Percentiles rank a stretch among this genome's conserved stretches.
phyloP scores from a whole-genome alignment of 2,888 invertebrate species.

The Pyrgus malvae region DNA sequence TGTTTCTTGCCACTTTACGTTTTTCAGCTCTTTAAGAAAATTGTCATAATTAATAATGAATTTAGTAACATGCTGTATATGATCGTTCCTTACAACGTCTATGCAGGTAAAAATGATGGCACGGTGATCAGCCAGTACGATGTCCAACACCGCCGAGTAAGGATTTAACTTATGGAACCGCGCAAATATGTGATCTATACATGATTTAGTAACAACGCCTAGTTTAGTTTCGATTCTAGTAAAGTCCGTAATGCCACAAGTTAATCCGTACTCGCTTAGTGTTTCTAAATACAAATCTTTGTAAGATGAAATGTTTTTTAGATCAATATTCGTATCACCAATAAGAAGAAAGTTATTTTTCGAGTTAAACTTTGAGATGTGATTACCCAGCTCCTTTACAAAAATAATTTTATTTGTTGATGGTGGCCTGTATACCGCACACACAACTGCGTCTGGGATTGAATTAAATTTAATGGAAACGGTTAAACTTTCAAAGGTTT shows the following conservation, averaged over 20 bases:
- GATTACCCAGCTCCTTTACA: constrained; percentile 9
- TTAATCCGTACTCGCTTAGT: constrained; percentile 24
- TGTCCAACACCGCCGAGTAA: too few species aligned
- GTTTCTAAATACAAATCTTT: too few species aligned
- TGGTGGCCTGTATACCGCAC: not conserved
- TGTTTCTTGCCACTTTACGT: constrained; percentile 19
- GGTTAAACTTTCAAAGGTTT: not conserved
- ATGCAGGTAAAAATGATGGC: constrained; percentile 24
- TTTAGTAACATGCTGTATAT: constrained; percentile 25
- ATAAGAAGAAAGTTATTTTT: too few species aligned
- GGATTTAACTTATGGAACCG: constrained; percentile 33
- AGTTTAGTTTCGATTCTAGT: constrained; percentile 31
- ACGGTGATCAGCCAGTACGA: too few species aligned
- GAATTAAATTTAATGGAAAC: not conserved
- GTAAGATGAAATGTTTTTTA: constrained; percentile 23
- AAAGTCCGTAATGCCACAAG: constrained; percentile 29
- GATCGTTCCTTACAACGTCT: not conserved
- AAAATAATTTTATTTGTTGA: not conserved
- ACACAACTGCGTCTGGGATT: not conserved
- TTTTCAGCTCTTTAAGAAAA: constrained; percentile 11
- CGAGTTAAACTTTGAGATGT: constrained; percentile 1
- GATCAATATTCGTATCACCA: constrained; percentile 11
- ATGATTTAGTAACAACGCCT: constrained; percentile 32
- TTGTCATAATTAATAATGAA: constrained; percentile 1
- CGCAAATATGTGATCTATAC: constrained; percentile 37